Evolutionary conservation across 2,888 invertebrate species (phyloP).

Genomic region (Augochlorella aurata): DNA sequence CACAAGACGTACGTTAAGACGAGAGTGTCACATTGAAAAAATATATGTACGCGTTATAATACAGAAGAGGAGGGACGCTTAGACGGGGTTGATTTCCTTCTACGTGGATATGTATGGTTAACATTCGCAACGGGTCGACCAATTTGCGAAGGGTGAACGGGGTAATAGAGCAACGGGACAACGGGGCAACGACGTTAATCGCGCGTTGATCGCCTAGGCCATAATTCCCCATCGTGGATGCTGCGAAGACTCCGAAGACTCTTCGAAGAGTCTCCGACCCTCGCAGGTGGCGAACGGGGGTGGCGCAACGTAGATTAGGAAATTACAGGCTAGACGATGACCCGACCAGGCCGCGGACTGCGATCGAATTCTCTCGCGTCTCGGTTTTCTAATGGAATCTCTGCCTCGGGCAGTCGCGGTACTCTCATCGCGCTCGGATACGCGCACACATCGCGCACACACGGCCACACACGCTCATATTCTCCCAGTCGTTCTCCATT

Average conservation of each 20-base stretch:
- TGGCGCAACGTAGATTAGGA: background rate
- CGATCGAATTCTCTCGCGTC: background rate
- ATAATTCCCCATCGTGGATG: background rate
- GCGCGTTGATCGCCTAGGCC: background rate
- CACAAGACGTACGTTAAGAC: conserved; percentile 49
- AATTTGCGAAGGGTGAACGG: conserved; percentile 2
- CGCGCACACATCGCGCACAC: background rate
- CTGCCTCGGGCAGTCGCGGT: background rate
- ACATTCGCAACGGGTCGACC: conserved; percentile 28
- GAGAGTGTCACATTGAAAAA: conserved; percentile 77
- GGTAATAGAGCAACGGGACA: too few species aligned
- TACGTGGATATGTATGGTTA: conserved; percentile 74
- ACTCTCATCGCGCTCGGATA: background rate
- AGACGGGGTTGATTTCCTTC: conserved; percentile 62
- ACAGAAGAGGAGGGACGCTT: conserved; percentile 57
- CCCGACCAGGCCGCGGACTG: background rate
- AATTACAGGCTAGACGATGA: background rate
- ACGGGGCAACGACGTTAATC: background rate
- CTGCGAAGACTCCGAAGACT: too few species aligned
- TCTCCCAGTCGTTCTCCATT: background rate
- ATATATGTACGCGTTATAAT: conserved; percentile 77
- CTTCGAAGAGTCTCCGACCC: too few species aligned
- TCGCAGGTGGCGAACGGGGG: background rate
- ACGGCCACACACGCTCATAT: background rate
- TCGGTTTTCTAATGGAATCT: background rate